Evolutionary conservation across 2,888 invertebrate genomes (phyloP), one percentile per base, ranked within the genome.

Genomic region (Micoletzkya japonica): DNA sequence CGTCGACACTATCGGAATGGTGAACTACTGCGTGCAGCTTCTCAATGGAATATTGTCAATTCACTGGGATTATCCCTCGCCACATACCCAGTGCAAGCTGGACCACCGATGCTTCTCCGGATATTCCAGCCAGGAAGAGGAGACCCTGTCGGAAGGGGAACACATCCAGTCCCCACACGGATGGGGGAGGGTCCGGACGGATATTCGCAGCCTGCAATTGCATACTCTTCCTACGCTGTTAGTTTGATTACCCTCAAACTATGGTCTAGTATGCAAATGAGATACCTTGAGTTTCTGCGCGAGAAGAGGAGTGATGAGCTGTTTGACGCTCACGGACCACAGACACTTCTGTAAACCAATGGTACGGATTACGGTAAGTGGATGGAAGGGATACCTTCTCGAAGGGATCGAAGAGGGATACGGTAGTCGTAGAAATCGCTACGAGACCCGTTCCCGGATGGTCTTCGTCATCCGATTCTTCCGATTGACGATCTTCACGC

Each of bases 131-230:
- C 3, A 66, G 64, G 14, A 66, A 66, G 17, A 66, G 64, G 6
- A 37, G 54, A 14, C 64, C 64, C n/a, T 52, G 54, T 37, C 64
- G n/a, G 52, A 66, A 28, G 7, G 54, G 24, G 37, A 52, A n/a
- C 28, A 37, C 64, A 28, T 66, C 64, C 54, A 66, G 54, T 54
- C 64, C 52, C 64, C 64, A 66, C 64, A 66, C 34, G 17, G 39
- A 54, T 3, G 20, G 37, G 1, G 52, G 4, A 2, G 37, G 44
- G 2, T 2, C 34, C 2, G 20, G 26, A 54, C 52, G 54, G 32
- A 49, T 44, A 50, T 50, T 63, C 49, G 49, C 63, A n/a, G n/a
- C n/a, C n/a, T n/a, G n/a, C n/a, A n/a, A n/a, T n/a, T n/a, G n/a
- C n/a, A n/a, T n/a, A n/a, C n/a, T n/a, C n/a, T n/a, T n/a, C n/a